Conservation (phyloP, 1,140 invertebrate species). For the Drosophila burlai region DNA sequence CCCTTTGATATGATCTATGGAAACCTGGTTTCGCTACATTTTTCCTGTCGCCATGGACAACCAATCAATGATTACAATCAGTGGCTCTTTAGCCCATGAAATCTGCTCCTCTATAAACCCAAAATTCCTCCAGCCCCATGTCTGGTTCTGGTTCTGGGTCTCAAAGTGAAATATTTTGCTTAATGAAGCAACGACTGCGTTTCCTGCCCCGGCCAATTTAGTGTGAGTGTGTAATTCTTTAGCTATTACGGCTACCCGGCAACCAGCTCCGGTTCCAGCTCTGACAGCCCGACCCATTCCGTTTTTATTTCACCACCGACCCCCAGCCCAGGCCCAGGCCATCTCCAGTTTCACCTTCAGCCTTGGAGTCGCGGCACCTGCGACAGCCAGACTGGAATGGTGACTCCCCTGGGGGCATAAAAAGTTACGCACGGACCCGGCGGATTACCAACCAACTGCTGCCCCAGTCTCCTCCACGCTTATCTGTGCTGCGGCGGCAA, state of each 20-base stretch:
- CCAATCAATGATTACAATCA: slow-evolving; percentile 48
- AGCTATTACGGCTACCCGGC: slow-evolving; percentile 76
- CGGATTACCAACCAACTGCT: slow-evolving; percentile 37
- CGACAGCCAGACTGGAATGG: slow-evolving; percentile 46
- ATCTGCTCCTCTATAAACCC: background rate
- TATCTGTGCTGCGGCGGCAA: slow-evolving; percentile 59
- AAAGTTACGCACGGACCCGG: slow-evolving; percentile 75
- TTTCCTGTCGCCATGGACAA: slow-evolving; percentile 26
- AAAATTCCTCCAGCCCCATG: slow-evolving; percentile 6
- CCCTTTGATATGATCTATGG: slow-evolving; percentile 2
- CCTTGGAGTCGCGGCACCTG: slow-evolving; percentile 64
- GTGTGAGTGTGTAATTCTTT: slow-evolving; percentile 85
- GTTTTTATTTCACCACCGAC: slow-evolving; percentile 1
- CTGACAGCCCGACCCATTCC: background rate
- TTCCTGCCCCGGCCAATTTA: slow-evolving; percentile 84
- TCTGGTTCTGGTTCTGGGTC: slow-evolving; percentile 14
- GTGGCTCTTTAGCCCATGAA: slow-evolving; percentile 26
- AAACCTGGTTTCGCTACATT: background rate
- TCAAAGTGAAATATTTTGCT: slow-evolving; percentile 80
- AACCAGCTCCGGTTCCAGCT: slow-evolving; percentile 10
- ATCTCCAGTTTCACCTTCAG: slow-evolving; percentile 32
- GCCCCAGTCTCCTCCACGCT: slow-evolving; percentile 51
- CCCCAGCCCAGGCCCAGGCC: background rate
- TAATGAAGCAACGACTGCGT: slow-evolving; percentile 84
- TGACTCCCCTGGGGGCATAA: slow-evolving; percentile 48